Evolutionary conservation across 2,113 vertebrate genomes (phyloP).

Genomic region (Meleagris gallopavo): DNA sequence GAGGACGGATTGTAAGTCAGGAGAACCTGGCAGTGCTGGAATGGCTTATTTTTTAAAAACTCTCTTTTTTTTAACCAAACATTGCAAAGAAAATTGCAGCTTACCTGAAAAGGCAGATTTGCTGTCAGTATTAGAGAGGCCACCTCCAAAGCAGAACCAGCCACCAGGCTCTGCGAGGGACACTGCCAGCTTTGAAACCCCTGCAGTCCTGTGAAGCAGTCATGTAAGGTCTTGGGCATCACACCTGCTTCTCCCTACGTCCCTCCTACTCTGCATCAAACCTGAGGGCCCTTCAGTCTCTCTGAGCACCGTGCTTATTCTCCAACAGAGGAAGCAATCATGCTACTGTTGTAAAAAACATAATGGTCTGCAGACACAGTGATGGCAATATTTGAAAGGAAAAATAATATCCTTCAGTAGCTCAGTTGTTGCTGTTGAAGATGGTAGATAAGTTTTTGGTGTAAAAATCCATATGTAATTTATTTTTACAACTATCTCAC

Average conservation of each 20-base stretch:
- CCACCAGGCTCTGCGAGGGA: not conserved
- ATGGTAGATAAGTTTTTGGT: not conserved
- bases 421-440: not conserved
- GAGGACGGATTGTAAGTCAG: accelerated
- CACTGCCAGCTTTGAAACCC: not conserved
- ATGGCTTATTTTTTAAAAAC: not conserved
- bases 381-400: not conserved
- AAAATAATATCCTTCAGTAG: not conserved
- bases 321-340: not conserved
- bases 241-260: not conserved
- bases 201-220: not conserved
- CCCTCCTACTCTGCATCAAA: accelerated
- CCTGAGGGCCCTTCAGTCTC: not conserved
- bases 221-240: not conserved
- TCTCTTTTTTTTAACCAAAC: not conserved
- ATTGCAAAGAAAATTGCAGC: not conserved
- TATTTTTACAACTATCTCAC: not conserved
- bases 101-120: not conserved
- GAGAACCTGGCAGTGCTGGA: not conserved
- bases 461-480: not conserved
- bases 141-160: not conserved
- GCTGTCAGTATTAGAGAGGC: not conserved
- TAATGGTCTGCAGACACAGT: not conserved
- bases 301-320: not conserved
- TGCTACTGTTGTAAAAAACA: accelerated